Base-by-base conservation (phyloP, 2,797 vertebrate species). In the Melanotaenia trifasciata region DNA sequence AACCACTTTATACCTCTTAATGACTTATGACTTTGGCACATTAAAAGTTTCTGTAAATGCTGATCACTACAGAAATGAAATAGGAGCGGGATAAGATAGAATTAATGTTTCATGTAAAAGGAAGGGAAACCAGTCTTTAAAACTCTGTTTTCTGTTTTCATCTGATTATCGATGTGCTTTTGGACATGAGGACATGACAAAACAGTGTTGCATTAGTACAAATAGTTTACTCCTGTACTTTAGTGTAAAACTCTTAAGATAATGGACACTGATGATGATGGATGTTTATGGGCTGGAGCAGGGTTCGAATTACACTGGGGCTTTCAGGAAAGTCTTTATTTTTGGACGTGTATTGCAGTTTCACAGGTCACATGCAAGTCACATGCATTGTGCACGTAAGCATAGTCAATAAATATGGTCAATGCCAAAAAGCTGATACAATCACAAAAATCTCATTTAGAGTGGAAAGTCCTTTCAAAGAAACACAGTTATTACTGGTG, bases 11-110 rank as follows among this genome's bases (percentile, higher is more conserved):
- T 68, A 38, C 14, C 33, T 20, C 43, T 22, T 18, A 3, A 4
- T 80, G 80, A 85, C 64, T 78, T 62, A 58, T 47, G 70, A 59
- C 70, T 82, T 54, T 78, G 32, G 70, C 66, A 75, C 11, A 3
- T 76, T 70, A 64, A 36, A 70, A 58, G 63, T 64, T 30, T 45
- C 18, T 50, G 43, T 28, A 62, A 67, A 26, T 54, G 51, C 24
- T 54, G 24, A 54, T 54, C n/a, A 24, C 51, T 26, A 54, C 24
- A 26, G 11, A 63, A 54, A 56, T 68, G 24, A 54, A 67, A 62
- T 45, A 14, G 60, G 65, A 36, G n/a, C 9, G n/a, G 58, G 58
- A 59, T 38, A 22, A 58, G 35, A 36, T 6, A 24, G 33, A 33
- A 59, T 10, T 28, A 28, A 13, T 45, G 60, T 62, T 26, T 45